Conservation (phyloP, 2,113 vertebrate genomes). For the Muscicapa adusta region DNA sequence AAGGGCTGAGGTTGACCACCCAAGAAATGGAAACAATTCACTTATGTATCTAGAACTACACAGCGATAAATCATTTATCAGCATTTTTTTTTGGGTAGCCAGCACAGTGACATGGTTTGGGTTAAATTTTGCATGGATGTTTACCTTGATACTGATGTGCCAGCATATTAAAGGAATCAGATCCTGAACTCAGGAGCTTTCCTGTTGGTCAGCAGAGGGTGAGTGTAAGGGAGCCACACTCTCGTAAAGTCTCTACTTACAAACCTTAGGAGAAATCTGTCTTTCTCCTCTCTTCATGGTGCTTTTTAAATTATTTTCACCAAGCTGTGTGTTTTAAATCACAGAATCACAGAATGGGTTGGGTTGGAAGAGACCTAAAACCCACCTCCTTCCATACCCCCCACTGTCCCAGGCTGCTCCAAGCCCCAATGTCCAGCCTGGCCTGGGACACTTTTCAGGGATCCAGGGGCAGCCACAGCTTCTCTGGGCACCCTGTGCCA, state of each 20-base stretch:
- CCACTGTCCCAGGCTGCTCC: rapidly evolving
- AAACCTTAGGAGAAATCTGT: not conserved
- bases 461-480: not conserved
- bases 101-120: not conserved
- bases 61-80: not conserved
- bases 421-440: rapidly evolving
- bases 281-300: not conserved
- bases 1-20: not conserved
- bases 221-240: not conserved
- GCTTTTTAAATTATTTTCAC: not conserved
- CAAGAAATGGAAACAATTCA: not conserved
- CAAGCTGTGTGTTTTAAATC: not conserved
- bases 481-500: not conserved
- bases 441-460: not conserved
- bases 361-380: not conserved
- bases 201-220: not conserved
- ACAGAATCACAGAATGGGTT: not conserved
- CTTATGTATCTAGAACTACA: not conserved
- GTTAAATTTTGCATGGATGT: not conserved
- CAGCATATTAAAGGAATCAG: not conserved
- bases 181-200: not conserved
- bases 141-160: not conserved
- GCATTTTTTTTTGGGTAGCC: not conserved
- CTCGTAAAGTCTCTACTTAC: not conserved
- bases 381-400: rapidly evolving